Evolutionary conservation across 1,140 invertebrate genomes (phyloP).

Genomic region (Aphelenchoides fujianensis): DNA sequence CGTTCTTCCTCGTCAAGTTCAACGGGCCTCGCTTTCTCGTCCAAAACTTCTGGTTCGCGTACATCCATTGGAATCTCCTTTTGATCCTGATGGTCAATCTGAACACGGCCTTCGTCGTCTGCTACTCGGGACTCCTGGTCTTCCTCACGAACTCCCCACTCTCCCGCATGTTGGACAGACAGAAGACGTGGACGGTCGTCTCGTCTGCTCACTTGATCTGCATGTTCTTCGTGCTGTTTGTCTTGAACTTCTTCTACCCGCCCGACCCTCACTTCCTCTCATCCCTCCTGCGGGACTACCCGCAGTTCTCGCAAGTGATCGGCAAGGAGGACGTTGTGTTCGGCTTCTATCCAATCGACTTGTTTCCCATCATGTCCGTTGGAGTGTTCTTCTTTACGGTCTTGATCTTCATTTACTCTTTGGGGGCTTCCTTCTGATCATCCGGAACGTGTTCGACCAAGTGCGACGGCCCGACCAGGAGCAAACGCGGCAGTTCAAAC

Average conservation of each 20-base stretch:
- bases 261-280: not conserved
- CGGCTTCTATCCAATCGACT: not conserved
- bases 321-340: not conserved
- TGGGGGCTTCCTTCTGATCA: not conserved
- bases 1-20: not conserved
- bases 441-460: not conserved
- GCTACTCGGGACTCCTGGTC: not conserved
- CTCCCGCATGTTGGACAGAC: not conserved
- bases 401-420: not conserved
- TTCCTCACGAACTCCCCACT: not conserved
- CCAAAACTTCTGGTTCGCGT: not conserved
- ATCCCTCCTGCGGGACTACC: not conserved
- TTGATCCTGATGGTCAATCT: not conserved
- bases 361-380: conserved; percentile 10
- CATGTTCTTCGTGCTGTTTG: not conserved
- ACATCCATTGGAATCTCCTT: conserved; percentile 1
- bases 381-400: not conserved
- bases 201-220: not conserved
- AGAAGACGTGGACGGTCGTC: not conserved
- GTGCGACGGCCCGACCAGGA: not conserved
- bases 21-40: not conserved
- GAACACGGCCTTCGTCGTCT: not conserved
- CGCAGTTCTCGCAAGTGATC: not conserved
- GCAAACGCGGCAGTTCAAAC: not conserved
- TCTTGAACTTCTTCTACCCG: conserved; percentile 4